phyloP scores from a whole-genome alignment of 2,797 vertebrate species.

The Sebastes hubbsi region DNA sequence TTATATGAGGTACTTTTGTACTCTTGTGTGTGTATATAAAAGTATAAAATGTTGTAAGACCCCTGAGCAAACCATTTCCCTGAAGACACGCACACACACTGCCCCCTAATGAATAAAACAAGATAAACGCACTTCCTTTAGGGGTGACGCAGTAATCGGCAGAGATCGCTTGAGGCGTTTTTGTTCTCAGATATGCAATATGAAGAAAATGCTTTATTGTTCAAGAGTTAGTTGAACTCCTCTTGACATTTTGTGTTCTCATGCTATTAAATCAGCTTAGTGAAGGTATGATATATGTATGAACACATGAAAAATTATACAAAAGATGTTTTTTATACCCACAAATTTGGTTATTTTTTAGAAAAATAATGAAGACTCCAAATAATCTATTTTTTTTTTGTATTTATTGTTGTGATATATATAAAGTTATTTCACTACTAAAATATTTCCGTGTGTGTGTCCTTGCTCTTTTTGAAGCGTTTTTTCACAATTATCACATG shows the following conservation, averaged over 20 bases:
- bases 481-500: neutral
- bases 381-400: constrained; percentile 10
- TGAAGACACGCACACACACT: constrained; percentile 36
- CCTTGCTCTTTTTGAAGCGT: neutral
- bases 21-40: neutral
- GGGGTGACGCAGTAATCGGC: neutral
- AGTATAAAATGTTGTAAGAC: neutral
- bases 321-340: neutral
- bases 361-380: neutral
- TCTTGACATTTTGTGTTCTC: neutral
- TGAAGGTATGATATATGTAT: neutral
- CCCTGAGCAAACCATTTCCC: neutral
- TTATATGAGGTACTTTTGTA: neutral
- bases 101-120: constrained; percentile 42
- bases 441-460: neutral
- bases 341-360: neutral
- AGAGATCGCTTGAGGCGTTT: neutral
- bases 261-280: neutral
- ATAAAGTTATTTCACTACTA: constrained; percentile 33
- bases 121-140: constrained; percentile 12
- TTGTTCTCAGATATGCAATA: neutral
- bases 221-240: neutral
- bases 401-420: constrained; percentile 46
- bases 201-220: neutral
- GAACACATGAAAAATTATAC: neutral